These are phyloP conservation scores for Neoarius graeffei DNA, from an alignment of 2,113 vertebrate species.

Conservation along the genomic window DNA sequence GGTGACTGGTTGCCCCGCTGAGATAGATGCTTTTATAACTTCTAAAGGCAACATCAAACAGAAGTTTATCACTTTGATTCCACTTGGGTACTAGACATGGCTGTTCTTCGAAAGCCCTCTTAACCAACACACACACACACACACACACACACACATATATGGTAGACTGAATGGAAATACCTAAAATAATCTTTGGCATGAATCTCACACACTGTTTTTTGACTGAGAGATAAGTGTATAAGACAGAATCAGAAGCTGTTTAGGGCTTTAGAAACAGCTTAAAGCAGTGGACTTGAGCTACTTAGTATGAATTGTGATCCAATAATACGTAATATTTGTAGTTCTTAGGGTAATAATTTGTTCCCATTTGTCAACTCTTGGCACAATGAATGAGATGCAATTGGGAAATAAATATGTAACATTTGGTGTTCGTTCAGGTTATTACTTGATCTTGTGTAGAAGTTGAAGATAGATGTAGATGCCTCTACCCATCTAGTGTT, in stretches of 20 bases:
- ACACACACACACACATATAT: conserved; percentile 2
- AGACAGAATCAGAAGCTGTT: background rate
- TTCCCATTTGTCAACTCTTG: background rate
- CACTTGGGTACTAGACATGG: conserved; percentile 7
- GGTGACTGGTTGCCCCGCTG: conserved; percentile 8
- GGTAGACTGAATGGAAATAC: conserved; percentile 1
- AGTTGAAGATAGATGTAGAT: background rate
- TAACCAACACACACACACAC: background rate
- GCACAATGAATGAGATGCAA: background rate
- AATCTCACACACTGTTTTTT: conserved; percentile 1
- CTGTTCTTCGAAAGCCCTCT: conserved; percentile 16
- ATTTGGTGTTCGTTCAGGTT: background rate
- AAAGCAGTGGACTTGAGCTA: background rate
- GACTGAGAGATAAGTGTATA: background rate
- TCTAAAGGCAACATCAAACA: conserved; percentile 51
- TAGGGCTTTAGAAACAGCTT: background rate
- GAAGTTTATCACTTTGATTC: conserved; percentile 38
- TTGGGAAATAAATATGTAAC: background rate
- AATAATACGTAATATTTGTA: background rate
- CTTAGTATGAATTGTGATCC: background rate
- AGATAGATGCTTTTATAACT: conserved; percentile 39
- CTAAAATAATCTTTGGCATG: background rate
- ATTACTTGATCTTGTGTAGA: background rate
- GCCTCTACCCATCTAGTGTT: background rate
- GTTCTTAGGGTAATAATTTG: too few species aligned